phyloP scores from a whole-genome alignment of 2,888 invertebrate genomes.

The Cephus rjabovi region DNA sequence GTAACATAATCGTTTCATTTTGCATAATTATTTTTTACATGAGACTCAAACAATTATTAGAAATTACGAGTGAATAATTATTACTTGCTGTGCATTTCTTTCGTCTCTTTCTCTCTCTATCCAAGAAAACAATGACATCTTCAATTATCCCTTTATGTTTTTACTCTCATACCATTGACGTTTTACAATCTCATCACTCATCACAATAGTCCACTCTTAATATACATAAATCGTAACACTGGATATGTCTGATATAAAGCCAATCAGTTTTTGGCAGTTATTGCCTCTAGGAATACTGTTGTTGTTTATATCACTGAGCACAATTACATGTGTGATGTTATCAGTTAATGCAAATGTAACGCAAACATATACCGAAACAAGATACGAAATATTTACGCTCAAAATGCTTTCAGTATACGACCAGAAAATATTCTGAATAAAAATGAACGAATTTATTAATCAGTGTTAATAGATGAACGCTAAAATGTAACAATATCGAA shows the following conservation, averaged over 20 bases:
- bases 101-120: neutral
- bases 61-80: neutral
- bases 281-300: too few relatives aligned
- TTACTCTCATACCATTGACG: neutral
- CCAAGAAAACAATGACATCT: neutral
- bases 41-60: neutral
- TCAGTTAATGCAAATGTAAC: too few relatives aligned
- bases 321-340: too few relatives aligned
- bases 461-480: neutral
- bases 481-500: neutral
- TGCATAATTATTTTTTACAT: neutral
- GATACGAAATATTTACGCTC: neutral
- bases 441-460: neutral
- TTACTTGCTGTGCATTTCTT: neutral
- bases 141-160: neutral
- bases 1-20: too few relatives aligned
- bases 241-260: too few relatives aligned
- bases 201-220: neutral
- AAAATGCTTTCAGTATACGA: neutral
- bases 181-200: neutral
- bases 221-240: too few relatives aligned
- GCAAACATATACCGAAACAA: too few relatives aligned
- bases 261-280: too few relatives aligned
- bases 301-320: too few relatives aligned
- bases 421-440: neutral